Base-by-base conservation (phyloP, 2,888 invertebrate species). In the Amphipoea oculea region DNA sequence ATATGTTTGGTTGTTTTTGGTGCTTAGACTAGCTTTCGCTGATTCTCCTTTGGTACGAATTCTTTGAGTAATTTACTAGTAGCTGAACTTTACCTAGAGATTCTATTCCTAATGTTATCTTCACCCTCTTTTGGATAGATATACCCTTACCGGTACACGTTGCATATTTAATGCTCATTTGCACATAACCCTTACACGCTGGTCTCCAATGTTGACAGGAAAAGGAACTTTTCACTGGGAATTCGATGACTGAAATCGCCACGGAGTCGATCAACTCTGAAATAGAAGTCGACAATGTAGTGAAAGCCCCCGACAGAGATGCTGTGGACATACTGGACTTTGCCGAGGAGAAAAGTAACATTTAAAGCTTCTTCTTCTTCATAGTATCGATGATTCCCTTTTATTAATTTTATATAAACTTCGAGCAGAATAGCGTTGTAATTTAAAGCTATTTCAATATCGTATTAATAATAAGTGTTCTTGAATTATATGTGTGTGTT, bases 261-360 rank as follows among this genome's bases (percentile, higher is more conserved):
- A 3, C 65, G 17, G 48, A 17, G 17, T 60, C 71, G 6, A 23
- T 2, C n/a, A 36, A 48, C 17, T 42, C 67, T 6, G 12, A 48
- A n/a, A 4, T 6, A 40, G 36, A 71, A 42, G 9, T 17, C 23
- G 4, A 1, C n/a, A 7, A 65, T 11, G 17, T 72, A 29, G 82
- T 87, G 6, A 84, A 88, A 11, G 88, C 83, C 9, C 1, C n/a
- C 4, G 62, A 62, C 1, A 57, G 14, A 40, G 92, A 93, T 0
- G 94, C 93, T 4, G 86, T 94, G 0, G 91, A 92, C 0, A 90
- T 92, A 89, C 86, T 94, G 1, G 90, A 7, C 5, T 17, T 29
- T 1, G 29, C 23, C 1, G 48, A 51, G 4, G 14, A 76, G 20
- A 76, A 60, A 76, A 40, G 76, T 76, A 76, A 17, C 17, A 40